phyloP scores from a whole-genome alignment of 23 tunicate genomes.

The Trididemnum miniatum region DNA sequence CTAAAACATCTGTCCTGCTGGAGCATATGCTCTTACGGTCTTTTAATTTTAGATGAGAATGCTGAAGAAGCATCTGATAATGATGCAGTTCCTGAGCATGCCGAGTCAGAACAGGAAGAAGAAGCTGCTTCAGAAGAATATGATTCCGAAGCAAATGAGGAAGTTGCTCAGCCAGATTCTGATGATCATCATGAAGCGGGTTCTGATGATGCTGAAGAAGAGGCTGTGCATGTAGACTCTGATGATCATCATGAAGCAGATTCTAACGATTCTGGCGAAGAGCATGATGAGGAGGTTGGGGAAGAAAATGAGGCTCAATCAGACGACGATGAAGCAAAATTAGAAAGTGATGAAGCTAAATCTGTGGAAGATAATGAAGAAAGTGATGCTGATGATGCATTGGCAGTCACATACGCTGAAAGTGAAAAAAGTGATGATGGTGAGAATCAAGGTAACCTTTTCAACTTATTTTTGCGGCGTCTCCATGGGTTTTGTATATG shows the following conservation, averaged over 20 bases:
- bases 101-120: conserved; percentile 32
- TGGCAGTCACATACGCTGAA: conserved; percentile 18
- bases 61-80: conserved; percentile 2
- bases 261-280: background rate
- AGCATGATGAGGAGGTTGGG: conserved; percentile 1
- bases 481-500: no score
- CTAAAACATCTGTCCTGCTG: no score
- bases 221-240: background rate
- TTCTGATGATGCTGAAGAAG: background rate
- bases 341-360: background rate
- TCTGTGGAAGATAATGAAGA: conserved; percentile 5
- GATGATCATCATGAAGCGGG: background rate
- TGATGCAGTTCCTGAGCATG: background rate
- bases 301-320: no score
- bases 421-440: conserved; percentile 19
- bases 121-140: background rate
- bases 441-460: conserved; percentile 13
- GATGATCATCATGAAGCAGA: background rate
- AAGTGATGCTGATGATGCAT: background rate
- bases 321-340: background rate
- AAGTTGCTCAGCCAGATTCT: background rate
- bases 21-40: no score
- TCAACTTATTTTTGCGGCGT: no score
- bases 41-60: background rate
- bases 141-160: background rate